Evolutionary conservation across 2,113 vertebrate species (phyloP).

Genomic region (Catagonus wagneri): DNA sequence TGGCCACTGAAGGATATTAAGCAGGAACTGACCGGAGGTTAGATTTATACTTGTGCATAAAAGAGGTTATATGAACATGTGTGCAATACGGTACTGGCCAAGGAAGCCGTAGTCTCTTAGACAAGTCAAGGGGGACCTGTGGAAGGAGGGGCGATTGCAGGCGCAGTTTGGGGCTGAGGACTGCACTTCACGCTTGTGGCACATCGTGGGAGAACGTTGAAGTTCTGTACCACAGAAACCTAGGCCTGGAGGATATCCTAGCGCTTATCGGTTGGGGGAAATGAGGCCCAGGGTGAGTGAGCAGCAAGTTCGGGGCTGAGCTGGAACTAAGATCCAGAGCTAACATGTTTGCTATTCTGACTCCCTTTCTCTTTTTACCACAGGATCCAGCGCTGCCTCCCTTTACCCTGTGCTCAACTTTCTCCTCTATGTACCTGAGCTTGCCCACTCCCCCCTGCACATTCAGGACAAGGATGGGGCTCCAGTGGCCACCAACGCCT

Average conservation of each 20-base stretch:
- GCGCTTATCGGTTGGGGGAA: neutral
- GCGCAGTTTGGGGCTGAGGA: neutral
- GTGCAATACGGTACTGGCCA: neutral
- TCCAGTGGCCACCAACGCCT: constrained; percentile 93
- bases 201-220: neutral
- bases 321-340: neutral
- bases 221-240: neutral
- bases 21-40: neutral
- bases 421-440: constrained; percentile 95
- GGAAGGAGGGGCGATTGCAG: neutral
- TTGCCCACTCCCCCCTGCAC: constrained; percentile 93
- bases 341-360: neutral
- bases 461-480: constrained; percentile 93
- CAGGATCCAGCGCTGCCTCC: constrained; percentile 96
- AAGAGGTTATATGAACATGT: neutral
- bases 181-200: neutral
- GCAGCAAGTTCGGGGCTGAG: neutral
- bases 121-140: neutral
- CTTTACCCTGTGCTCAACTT: constrained; percentile 97
- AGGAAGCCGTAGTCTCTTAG: neutral
- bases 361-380: neutral
- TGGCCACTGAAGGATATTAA: neutral
- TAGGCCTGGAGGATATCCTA: neutral
- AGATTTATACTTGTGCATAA: neutral
- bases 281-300: neutral